Conservation (phyloP, 2,113 vertebrate species). For the Elgaria multicarinata region DNA sequence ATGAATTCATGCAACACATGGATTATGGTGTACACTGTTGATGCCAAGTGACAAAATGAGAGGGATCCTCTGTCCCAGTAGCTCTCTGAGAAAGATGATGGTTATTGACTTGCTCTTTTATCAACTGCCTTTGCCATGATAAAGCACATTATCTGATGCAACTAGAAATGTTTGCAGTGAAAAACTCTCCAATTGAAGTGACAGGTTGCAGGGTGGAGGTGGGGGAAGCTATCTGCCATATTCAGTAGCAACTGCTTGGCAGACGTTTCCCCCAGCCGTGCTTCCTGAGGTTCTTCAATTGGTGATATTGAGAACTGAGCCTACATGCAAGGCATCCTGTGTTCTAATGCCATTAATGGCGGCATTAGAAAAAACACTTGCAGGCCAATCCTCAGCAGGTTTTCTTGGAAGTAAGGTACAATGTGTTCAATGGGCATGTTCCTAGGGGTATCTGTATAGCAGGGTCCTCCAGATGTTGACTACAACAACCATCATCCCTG, state of each 20-base stretch:
- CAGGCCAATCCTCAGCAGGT: not conserved
- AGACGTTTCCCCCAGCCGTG: not conserved
- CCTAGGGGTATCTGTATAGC: no score
- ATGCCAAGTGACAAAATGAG: not conserved
- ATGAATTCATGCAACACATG: not conserved
- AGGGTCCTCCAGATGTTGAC: not conserved
- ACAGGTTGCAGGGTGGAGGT: not conserved
- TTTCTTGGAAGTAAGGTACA: no score
- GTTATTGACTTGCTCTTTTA: not conserved
- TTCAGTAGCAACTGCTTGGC: not conserved
- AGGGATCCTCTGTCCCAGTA: not conserved
- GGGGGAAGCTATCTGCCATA: not conserved
- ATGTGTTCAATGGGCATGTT: not conserved
- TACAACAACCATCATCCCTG: not conserved
- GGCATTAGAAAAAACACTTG: not conserved
- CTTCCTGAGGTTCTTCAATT: not conserved
- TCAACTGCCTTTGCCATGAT: not conserved
- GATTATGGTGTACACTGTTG: not conserved
- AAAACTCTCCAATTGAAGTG: not conserved
- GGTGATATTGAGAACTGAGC: not conserved
- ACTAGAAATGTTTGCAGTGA: not conserved
- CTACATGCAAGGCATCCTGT: not conserved
- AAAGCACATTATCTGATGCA: not conserved
- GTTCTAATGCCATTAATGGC: not conserved
- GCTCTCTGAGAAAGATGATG: not conserved